Evolutionary conservation across 2,888 invertebrate species (phyloP).

Genomic region (Spodoptera exigua): DNA sequence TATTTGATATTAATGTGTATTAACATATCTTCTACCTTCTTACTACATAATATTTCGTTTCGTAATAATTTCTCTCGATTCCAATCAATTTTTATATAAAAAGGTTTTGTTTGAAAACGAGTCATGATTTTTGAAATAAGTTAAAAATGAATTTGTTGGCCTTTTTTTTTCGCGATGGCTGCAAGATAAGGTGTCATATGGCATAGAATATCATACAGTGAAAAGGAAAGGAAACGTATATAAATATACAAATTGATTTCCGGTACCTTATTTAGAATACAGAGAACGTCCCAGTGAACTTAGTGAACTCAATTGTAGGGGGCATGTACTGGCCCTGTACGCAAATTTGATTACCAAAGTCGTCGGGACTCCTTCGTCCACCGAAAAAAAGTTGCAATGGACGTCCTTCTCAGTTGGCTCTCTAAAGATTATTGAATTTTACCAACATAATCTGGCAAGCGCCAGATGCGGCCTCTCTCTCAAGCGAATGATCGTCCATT

Average conservation of each 20-base stretch:
- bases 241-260: conserved; percentile 44
- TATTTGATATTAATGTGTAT: too few relatives aligned
- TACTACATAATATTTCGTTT: too few relatives aligned
- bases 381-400: conserved; percentile 72
- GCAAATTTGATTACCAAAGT: conserved; percentile 69
- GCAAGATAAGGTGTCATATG: conserved; percentile 28
- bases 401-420: conserved; percentile 78
- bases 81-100: not conserved
- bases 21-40: too few relatives aligned
- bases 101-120: not conserved
- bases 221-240: conserved; percentile 33
- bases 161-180: conserved; percentile 22
- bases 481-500: conserved; percentile 78
- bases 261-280: conserved; percentile 58
- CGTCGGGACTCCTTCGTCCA: conserved; percentile 60
- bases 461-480: conserved; percentile 79
- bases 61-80: too few relatives aligned
- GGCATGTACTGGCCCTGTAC: conserved; percentile 46
- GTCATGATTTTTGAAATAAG: conserved; percentile 22
- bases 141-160: conserved; percentile 1
- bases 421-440: conserved; percentile 84
- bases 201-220: conserved; percentile 41
- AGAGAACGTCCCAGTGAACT: conserved; percentile 51
- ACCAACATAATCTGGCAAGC: conserved; percentile 80
- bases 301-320: conserved; percentile 54